A percentile compares a stretch with the other conserved stretches of the same genome.
Evolutionary conservation across 2,797 vertebrate species (phyloP).

Genomic region (Leuciscus waleckii): DNA sequence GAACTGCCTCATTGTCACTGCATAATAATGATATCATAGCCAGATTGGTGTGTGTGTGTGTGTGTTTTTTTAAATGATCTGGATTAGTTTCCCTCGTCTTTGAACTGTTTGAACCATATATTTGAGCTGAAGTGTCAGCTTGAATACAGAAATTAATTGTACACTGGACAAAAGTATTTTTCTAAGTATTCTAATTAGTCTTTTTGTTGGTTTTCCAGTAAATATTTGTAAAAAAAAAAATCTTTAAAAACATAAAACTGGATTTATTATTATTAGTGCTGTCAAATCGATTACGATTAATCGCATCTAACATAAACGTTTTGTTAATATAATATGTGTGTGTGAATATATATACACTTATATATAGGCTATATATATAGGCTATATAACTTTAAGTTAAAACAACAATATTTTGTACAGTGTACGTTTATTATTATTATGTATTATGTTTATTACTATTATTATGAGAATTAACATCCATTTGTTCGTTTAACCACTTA

Average conservation of each 20-base stretch:
- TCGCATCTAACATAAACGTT: too few species aligned
- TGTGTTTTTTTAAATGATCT: slow-evolving; percentile 1
- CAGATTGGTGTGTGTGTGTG: slow-evolving; percentile 24
- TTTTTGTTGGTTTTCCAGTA: not conserved
- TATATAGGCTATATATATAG: too few species aligned
- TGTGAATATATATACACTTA: too few species aligned
- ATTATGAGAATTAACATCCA: too few species aligned
- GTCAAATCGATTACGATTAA: too few species aligned
- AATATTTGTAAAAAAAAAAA: not conserved
- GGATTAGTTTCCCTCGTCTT: slow-evolving; percentile 12
- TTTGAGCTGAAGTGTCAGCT: slow-evolving; percentile 6
- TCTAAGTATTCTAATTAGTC: not conserved
- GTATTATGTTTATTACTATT: too few species aligned
- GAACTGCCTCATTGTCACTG: slow-evolving; percentile 64
- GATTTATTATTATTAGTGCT: not conserved
- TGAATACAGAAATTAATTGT: not conserved
- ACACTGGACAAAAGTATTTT: not conserved
- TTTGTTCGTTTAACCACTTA: not conserved
- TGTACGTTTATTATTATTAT: not conserved
- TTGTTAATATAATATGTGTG: too few species aligned
- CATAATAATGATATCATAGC: slow-evolving; percentile 65
- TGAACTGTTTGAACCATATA: not conserved
- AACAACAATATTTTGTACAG: too few species aligned
- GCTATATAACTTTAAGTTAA: too few species aligned
- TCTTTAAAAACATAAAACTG: not conserved